Evolutionary conservation across 2,113 vertebrate species (phyloP), one percentile per base, ranked within the genome.

Genomic region (Egretta garzetta): DNA sequence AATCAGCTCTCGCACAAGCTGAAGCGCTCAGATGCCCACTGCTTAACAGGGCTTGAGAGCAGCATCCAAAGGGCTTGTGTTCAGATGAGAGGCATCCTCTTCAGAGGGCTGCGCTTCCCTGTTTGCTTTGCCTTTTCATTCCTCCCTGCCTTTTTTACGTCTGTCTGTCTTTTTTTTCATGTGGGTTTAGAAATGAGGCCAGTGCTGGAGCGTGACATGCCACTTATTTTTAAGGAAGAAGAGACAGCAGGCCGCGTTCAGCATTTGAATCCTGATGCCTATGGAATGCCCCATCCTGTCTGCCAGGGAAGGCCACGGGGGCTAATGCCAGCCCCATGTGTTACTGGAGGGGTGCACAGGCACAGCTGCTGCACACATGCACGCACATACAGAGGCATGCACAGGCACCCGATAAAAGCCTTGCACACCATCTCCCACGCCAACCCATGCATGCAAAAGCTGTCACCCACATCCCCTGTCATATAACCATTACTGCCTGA

Each of bases 1-100:
- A 76, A 90, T 50, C 79, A 17, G 28, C 19, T 56, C 49, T 68
- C 0, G 2, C 49, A 49, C 11, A 20, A 35, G 17, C n/a, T 0
- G 0, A 62, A 70, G 76, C 1, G 0, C 67, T 88, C 63, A 59
- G 47, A 66, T 62, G 28, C 80, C 64, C 0, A 0, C 21, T 37
- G 79, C 55, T 90, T 86, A 70, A 70, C 50, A 68, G 82, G 28
- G 35, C 80, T 91, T 0, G 0, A 3, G 4, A 89, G 49, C 70
- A 52, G 77, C 0, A 0, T 90, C 70, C 89, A 87, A 97, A 96
- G 41, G 59, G 59, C 55, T 55, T 1, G 2, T 17, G 73, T 55
- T 95, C 76, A 63, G 52, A 96, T 72, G 72, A 95, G 73, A 84
- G 3, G 5, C 27, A 10, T 93, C 92, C 74, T 83, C 90, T 94